These are phyloP conservation scores for Montipora capitata DNA, from an alignment of 92 coral and sea anemone species.

Conservation along the genomic window DNA sequence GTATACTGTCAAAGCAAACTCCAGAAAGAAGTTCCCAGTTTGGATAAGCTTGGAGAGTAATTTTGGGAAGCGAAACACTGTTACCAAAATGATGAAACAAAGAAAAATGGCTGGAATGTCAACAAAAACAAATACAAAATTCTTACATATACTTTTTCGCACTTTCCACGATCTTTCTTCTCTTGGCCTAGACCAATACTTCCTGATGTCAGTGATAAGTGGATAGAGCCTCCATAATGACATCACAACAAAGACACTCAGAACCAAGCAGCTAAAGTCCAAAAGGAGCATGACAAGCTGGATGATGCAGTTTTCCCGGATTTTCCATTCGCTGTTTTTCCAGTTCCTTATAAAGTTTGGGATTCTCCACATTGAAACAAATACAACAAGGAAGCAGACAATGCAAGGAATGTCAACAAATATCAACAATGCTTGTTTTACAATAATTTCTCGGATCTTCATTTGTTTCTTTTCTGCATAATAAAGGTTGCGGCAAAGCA, in stretches of 20 bases:
- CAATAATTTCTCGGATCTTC: slow-evolving; percentile 72
- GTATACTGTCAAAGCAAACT: slow-evolving; percentile 91
- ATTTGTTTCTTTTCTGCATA: slow-evolving; percentile 78
- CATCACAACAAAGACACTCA: slow-evolving; percentile 71
- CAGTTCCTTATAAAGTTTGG: slow-evolving; percentile 90
- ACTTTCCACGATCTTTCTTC: slow-evolving; percentile 87
- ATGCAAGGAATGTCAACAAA: slow-evolving; percentile 97
- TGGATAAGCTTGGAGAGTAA: slow-evolving; percentile 89
- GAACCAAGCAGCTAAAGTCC: slow-evolving; percentile 85
- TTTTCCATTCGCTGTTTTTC: slow-evolving; percentile 84
- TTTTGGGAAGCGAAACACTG: slow-evolving; percentile 89
- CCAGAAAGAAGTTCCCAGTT: slow-evolving; percentile 91
- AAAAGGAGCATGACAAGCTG: slow-evolving; percentile 85
- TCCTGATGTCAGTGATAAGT: slow-evolving; percentile 79
- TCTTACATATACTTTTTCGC: slow-evolving; percentile 88
- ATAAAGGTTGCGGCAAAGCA: slow-evolving; percentile 70
- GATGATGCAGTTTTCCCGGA: slow-evolving; percentile 78
- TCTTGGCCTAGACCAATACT: slow-evolving; percentile 73
- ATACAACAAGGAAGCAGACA: slow-evolving; percentile 84
- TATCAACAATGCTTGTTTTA: slow-evolving; percentile 77
- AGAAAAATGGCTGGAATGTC: slow-evolving; percentile 93
- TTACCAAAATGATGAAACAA: slow-evolving; percentile 81
- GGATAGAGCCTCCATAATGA: slow-evolving; percentile 97
- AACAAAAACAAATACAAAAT: slow-evolving; percentile 82
- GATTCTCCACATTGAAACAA: slow-evolving; percentile 91